Evolutionary conservation across 2,888 invertebrate species (phyloP).

Genomic region (Pimpla rufipes): DNA sequence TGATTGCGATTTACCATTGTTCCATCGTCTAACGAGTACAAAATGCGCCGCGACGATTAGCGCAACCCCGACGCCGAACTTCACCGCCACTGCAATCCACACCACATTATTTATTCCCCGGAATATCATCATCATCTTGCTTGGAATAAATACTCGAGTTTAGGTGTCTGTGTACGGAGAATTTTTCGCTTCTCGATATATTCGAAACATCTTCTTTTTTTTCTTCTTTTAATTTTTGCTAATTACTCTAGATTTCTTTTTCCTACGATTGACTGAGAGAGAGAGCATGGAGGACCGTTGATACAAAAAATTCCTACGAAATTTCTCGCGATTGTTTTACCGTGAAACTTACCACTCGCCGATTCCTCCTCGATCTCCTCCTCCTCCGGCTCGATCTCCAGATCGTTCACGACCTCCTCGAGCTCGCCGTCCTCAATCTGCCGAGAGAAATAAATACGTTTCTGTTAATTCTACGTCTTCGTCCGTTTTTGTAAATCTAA

Average conservation of each 20-base stretch:
- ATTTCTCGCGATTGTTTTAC: slow-evolving; percentile 10
- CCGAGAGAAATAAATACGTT: slow-evolving; percentile 3
- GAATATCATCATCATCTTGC: neutral
- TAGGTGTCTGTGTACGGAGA: slow-evolving; percentile 26
- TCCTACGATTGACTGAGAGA: neutral
- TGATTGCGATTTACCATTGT: slow-evolving; percentile 89
- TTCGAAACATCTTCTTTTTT: neutral
- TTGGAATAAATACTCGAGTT: neutral
- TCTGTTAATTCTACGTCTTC: neutral
- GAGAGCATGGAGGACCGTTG: slow-evolving; percentile 78
- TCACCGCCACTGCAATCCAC: slow-evolving; percentile 93
- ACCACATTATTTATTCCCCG: slow-evolving; percentile 57
- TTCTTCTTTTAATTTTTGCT: slow-evolving; percentile 7
- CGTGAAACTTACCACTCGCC: slow-evolving; percentile 78
- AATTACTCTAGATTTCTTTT: slow-evolving; percentile 1
- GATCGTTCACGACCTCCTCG: slow-evolving; percentile 80
- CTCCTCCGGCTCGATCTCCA: slow-evolving; percentile 79
- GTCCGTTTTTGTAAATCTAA: neutral
- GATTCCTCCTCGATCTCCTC: slow-evolving; percentile 82
- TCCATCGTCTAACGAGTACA: slow-evolving; percentile 92
- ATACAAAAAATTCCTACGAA: slow-evolving; percentile 54
- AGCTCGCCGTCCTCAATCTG: slow-evolving; percentile 79
- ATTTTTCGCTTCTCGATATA: slow-evolving; percentile 48
- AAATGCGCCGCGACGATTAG: slow-evolving; percentile 94
- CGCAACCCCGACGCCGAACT: slow-evolving; percentile 94